Base-by-base conservation (phyloP, 1,140 invertebrate genomes). In the Dendrolimus punctatus region DNA sequence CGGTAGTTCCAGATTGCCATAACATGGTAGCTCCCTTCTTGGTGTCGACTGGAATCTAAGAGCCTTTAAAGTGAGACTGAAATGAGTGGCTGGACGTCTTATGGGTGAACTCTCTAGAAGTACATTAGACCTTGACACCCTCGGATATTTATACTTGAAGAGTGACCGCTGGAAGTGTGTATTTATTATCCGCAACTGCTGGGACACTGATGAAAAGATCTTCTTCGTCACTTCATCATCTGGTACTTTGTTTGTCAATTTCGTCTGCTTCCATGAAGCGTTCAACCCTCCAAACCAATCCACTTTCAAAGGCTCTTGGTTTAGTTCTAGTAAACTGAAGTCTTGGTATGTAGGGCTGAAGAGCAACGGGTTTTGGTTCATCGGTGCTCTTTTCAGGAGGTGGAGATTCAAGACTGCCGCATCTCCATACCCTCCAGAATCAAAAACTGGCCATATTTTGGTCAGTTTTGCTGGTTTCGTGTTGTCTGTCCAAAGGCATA, bases 391-490 rank as follows among this genome's bases (percentile, higher is more conserved):
- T 36, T 76, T 69, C 37, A 71, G 5, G 2, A 80, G 62, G 6
- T 82, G 71, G 2, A 83, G 58, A 4, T 68, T 81, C 4, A 84
- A 44, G 5, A 81, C 60, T 2, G 69, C 51, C 0, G 73, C 65
- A n/a, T 80, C 65, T 6, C 81, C 79, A 40, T 75, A 88, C 62
- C 87, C 85, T 79, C 87, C 87, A 2, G 87, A 87, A 45, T 88
- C 87, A 47, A 88, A 87, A 0, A 87, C 85, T 5, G 83, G 80
- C 83, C 87, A 88, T 71, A 85, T 80, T 52, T 84, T 85, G 57
- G 68, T 80, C 9, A 73, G 66, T 53, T 86, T 86, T 0, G 80
- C 67, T n/a, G 84, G 73, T 43, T 74, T 63, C 4, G 68, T 47
- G 49, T 71, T 72, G 6, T 76, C 75, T 6, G 67, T 71, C 66